phyloP scores from a whole-genome alignment of 1,140 invertebrate genomes.

The Bombyx mandarina region DNA sequence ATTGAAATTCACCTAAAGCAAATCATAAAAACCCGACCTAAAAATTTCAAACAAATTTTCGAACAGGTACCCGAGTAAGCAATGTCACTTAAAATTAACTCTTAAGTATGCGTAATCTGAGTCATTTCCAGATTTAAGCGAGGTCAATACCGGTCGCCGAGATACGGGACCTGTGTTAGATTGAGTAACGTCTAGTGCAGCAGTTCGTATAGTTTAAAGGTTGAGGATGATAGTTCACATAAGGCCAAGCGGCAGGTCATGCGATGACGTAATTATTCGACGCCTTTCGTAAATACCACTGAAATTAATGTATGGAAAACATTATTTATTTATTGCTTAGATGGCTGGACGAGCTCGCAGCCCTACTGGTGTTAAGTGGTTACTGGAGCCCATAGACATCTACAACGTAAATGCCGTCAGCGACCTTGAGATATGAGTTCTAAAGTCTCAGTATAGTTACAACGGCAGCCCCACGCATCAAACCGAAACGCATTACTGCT shows the following conservation, averaged over 20 bases:
- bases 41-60: not conserved
- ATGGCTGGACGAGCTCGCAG: no score
- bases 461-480: no score
- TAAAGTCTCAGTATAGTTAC: no score
- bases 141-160: conserved; percentile 23
- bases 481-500: no score
- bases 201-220: conserved; percentile 49
- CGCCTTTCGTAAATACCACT: conserved; percentile 27
- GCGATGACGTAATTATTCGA: conserved; percentile 35
- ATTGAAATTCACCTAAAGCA: no score
- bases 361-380: no score
- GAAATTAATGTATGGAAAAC: conserved; percentile 10
- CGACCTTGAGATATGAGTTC: no score
- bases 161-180: conserved; percentile 9
- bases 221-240: conserved; percentile 55
- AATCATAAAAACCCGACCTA: no score
- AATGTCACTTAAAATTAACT: conserved; percentile 22
- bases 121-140: conserved; percentile 40
- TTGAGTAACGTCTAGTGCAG: conserved; percentile 26
- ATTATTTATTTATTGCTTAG: no score
- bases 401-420: no score
- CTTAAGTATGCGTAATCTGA: conserved; percentile 26
- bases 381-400: no score
- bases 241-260: conserved; percentile 20
- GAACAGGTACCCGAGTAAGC: conserved; percentile 9